These are phyloP conservation scores for Dusona sp. DNA, from an alignment of 2,888 invertebrate species.

Conservation along the genomic window DNA sequence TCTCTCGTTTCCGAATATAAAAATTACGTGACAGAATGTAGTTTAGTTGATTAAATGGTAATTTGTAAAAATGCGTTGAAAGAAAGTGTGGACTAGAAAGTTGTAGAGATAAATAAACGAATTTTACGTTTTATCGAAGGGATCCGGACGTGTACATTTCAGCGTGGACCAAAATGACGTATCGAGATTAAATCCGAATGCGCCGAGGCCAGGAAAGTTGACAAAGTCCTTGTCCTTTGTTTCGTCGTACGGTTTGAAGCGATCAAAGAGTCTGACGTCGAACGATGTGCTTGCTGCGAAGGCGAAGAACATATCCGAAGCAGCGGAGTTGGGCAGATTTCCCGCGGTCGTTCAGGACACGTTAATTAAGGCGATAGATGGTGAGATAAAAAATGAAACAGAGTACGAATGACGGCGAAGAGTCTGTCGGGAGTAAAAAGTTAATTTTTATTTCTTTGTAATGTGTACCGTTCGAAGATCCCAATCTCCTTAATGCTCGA, in stretches of 20 bases:
- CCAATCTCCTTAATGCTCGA: conserved; percentile 90
- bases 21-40: neutral
- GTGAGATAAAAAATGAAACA: conserved; percentile 79
- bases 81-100: neutral
- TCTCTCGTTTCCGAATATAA: neutral
- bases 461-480: conserved; percentile 86
- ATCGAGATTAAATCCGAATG: conserved; percentile 66
- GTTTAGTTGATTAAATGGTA: neutral
- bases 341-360: conserved; percentile 90
- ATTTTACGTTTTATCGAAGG: conserved; percentile 69
- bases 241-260: conserved; percentile 87
- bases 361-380: conserved; percentile 91
- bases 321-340: conserved; percentile 91
- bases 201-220: conserved; percentile 80
- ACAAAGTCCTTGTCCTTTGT: conserved; percentile 83
- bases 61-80: neutral
- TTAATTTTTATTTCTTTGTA: conserved; percentile 18
- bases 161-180: conserved; percentile 76
- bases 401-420: neutral
- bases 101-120: neutral
- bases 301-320: conserved; percentile 86
- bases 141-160: conserved; percentile 80
- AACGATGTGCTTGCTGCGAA: conserved; percentile 89
- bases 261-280: conserved; percentile 93
- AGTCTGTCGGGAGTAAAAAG: neutral